Percentiles rank a stretch among this genome's conserved stretches.
phyloP scores from a whole-genome alignment of 2,888 invertebrate genomes.

The Neoitamus cyanurus region DNA sequence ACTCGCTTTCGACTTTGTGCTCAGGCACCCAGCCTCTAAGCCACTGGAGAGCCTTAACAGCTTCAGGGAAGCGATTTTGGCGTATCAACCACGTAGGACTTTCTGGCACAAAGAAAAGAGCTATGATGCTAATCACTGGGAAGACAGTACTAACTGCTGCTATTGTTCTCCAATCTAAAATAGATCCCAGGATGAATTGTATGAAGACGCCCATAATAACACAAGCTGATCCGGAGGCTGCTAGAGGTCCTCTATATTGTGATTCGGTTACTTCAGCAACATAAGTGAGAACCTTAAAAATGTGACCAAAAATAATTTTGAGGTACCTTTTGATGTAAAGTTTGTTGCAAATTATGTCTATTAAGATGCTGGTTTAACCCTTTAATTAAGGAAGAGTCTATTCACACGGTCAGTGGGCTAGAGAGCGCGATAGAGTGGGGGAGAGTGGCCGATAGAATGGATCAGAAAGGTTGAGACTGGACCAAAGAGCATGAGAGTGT shows the following conservation, averaged over 20 bases:
- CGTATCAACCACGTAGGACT: constrained; percentile 84
- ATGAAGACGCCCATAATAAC: constrained; percentile 81
- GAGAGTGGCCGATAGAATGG: no score
- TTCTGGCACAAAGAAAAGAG: constrained; percentile 81
- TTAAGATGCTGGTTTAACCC: no score
- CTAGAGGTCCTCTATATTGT: constrained; percentile 77
- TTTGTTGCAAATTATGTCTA: no score
- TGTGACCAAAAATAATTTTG: not conserved
- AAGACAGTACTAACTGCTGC: constrained; percentile 76
- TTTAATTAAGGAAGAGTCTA: no score
- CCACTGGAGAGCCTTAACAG: constrained; percentile 79
- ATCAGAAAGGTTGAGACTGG: no score
- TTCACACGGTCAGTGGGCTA: no score
- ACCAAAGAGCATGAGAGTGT: no score
- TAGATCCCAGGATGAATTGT: constrained; percentile 79
- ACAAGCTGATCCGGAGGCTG: constrained; percentile 80
- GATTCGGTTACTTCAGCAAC: constrained; percentile 87
- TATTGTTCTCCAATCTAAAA: constrained; percentile 78
- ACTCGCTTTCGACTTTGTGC: constrained; percentile 69
- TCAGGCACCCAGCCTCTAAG: constrained; percentile 80
- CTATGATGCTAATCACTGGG: constrained; percentile 73
- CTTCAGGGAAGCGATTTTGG: constrained; percentile 74
- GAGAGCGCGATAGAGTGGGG: no score
- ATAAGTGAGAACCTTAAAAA: constrained; percentile 77
- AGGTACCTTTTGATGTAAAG: no score